Percentiles rank a stretch among this genome's conserved stretches.
phyloP scores from a whole-genome alignment of 2,888 invertebrate genomes.

The Graphium colonna region DNA sequence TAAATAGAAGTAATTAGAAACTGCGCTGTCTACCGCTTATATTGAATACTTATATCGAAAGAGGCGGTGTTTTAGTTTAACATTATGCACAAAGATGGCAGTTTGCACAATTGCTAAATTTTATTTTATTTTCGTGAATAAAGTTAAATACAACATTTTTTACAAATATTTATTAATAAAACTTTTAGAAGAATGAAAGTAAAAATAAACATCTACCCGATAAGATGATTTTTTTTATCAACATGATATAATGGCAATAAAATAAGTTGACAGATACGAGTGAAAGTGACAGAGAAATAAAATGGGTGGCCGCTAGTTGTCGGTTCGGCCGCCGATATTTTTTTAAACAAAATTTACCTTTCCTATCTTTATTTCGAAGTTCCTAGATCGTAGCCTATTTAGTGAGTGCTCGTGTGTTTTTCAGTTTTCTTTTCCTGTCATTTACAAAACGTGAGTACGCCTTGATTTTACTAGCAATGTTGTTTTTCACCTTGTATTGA shows the following conservation, averaged over 20 bases:
- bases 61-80: no score
- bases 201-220: not conserved
- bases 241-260: conserved; percentile 28
- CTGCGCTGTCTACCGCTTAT: not conserved
- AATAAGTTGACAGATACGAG: conserved; percentile 27
- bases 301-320: conserved; percentile 56
- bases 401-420: conserved; percentile 31
- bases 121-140: not conserved
- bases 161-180: not conserved
- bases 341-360: conserved; percentile 47
- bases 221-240: no score
- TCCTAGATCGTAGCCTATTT: conserved; percentile 31
- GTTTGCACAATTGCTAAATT: conserved; percentile 10
- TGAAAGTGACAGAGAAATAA: conserved; percentile 47
- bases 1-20: no score
- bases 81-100: conserved; percentile 13
- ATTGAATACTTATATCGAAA: not conserved
- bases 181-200: not conserved
- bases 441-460: conserved; percentile 49
- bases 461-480: conserved; percentile 35
- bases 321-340: conserved; percentile 38
- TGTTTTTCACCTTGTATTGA: conserved; percentile 56
- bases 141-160: not conserved
- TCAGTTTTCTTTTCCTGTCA: conserved; percentile 42
- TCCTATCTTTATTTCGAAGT: conserved; percentile 9